Conservation (phyloP, 2,888 invertebrate genomes). For the Phorcus lineatus region DNA sequence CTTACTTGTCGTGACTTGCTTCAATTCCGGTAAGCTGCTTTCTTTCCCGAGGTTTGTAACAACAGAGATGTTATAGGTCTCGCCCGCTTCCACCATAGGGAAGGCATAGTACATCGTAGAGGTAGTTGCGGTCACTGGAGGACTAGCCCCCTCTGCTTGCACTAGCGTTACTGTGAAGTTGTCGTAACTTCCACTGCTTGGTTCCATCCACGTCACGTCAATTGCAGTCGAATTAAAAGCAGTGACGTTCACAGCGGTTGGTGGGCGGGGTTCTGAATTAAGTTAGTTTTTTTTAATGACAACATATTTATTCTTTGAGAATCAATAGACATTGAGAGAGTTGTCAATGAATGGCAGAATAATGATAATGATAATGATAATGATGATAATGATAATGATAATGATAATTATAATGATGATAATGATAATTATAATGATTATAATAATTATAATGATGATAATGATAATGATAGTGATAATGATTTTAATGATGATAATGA, state of each 20-base stretch:
- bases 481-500: no score
- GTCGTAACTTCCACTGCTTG: constrained; percentile 48
- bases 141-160: constrained; percentile 34
- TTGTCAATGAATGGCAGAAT: no score
- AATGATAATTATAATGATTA: no score
- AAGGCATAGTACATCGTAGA: constrained; percentile 16
- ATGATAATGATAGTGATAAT: no score
- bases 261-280: constrained; percentile 48
- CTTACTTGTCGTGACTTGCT: constrained; percentile 48
- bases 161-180: constrained; percentile 50
- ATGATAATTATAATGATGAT: no score
- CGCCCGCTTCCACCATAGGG: constrained; percentile 32
- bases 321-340: no score
- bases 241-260: constrained; percentile 39
- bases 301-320: no score
- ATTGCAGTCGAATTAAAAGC: constrained; percentile 46
- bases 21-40: constrained; percentile 31
- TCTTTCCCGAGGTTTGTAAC: constrained; percentile 40
- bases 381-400: no score
- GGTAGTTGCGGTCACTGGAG: neutral
- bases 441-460: no score
- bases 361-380: no score
- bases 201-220: constrained; percentile 49
- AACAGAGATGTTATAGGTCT: constrained; percentile 49
- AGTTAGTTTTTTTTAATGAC: neutral